Evolutionary conservation across 2,113 vertebrate species (phyloP).

Genomic region (Nymphicus hollandicus): DNA sequence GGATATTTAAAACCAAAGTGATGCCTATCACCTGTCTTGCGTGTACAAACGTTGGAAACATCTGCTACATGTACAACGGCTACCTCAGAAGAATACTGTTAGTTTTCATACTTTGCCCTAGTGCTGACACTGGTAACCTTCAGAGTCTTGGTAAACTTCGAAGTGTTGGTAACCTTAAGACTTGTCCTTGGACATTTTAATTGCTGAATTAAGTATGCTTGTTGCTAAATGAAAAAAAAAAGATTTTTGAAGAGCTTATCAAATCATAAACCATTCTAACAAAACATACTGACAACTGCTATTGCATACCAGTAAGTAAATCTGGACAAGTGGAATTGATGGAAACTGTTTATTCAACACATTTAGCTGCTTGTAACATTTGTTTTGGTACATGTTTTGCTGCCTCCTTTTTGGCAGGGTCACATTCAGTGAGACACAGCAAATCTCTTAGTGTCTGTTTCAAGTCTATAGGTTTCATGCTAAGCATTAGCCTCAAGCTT

Average conservation of each 20-base stretch:
- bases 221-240: not conserved
- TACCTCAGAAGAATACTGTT: slow-evolving; percentile 20
- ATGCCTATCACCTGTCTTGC: slow-evolving; percentile 40
- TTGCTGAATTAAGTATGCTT: not conserved
- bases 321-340: not conserved
- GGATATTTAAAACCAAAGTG: slow-evolving; percentile 59
- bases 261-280: not conserved
- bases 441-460: not conserved
- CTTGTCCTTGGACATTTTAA: not conserved
- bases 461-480: not conserved
- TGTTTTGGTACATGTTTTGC: not conserved
- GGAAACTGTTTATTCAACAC: not conserved
- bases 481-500: not conserved
- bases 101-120: not conserved
- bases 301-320: not conserved
- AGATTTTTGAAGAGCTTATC: not conserved
- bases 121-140: not conserved
- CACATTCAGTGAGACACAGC: not conserved
- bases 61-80: slow-evolving; percentile 52
- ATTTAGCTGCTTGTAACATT: not conserved
- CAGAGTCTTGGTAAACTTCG: not conserved
- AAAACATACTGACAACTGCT: not conserved
- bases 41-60: slow-evolving; percentile 61
- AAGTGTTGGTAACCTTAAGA: not conserved
- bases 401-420: not conserved